phyloP scores from a whole-genome alignment of 2,797 vertebrate species.

The Anabas testudineus region DNA sequence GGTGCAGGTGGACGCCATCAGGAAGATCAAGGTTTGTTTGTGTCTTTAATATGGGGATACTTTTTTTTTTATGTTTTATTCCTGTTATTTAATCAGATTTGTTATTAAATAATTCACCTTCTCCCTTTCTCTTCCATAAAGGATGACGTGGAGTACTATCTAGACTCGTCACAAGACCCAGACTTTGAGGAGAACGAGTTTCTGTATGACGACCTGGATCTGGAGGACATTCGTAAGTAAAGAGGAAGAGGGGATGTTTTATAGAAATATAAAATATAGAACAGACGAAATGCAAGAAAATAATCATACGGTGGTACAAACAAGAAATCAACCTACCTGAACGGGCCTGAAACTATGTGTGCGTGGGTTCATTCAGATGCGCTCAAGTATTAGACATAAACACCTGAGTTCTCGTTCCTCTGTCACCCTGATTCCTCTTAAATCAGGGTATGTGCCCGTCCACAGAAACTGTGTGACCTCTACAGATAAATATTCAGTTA shows the following conservation, averaged over 20 bases:
- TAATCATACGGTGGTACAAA: background rate
- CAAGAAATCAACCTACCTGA: too few species aligned
- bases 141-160: conserved; percentile 93
- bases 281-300: background rate
- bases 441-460: too few species aligned
- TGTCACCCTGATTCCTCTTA: too few species aligned
- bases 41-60: background rate
- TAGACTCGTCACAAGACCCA: conserved; percentile 93
- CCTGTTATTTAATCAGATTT: too few species aligned
- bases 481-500: too few species aligned
- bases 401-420: too few species aligned
- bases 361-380: too few species aligned
- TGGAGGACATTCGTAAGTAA: conserved; percentile 92
- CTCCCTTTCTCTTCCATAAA: conserved; percentile 2
- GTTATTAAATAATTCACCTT: too few species aligned
- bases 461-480: too few species aligned
- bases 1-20: conserved; percentile 90
- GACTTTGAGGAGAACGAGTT: conserved; percentile 97
- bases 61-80: too few species aligned
- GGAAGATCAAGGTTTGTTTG: conserved; percentile 88
- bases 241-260: background rate
- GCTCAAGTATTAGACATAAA: too few species aligned
- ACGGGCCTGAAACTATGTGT: too few species aligned
- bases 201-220: conserved; percentile 92
- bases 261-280: background rate